Evolutionary conservation across 2,888 invertebrate species (phyloP).

Genomic region (Taenaris catops): DNA sequence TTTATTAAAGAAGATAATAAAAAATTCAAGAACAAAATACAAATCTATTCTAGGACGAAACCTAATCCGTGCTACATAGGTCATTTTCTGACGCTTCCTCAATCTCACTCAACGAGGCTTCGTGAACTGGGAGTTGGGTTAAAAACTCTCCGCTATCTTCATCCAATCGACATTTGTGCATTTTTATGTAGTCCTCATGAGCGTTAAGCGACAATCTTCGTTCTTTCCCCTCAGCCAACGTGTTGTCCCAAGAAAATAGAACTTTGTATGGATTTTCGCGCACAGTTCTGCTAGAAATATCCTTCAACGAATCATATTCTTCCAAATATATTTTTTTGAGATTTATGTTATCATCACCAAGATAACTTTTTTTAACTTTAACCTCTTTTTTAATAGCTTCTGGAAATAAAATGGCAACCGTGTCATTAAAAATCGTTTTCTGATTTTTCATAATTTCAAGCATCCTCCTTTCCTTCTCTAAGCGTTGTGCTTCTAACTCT

Average conservation of each 20-base stretch:
- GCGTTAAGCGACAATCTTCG: conserved; percentile 67
- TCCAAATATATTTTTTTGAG: conserved; percentile 52
- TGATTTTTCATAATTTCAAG: conserved; percentile 77
- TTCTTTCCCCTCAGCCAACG: conserved; percentile 71
- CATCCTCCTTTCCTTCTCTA: conserved; percentile 79
- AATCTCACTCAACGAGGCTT: conserved; percentile 4
- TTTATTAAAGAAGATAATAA: too few species aligned
- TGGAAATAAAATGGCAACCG: conserved; percentile 81
- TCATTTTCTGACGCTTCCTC: conserved; percentile 10
- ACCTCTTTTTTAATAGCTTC: conserved; percentile 75
- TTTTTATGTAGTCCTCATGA: conserved; percentile 45
- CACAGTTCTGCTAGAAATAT: conserved; percentile 53
- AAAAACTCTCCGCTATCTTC: conserved; percentile 29
- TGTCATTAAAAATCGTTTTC: conserved; percentile 82
- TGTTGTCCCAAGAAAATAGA: conserved; percentile 77
- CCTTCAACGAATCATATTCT: conserved; percentile 48
- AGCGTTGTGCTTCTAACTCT: conserved; percentile 78
- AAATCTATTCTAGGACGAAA: neutral
- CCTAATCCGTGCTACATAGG: conserved; percentile 1
- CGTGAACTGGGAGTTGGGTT: neutral
- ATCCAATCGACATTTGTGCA: conserved; percentile 49
- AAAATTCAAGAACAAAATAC: too few species aligned
- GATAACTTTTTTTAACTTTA: conserved; percentile 56
- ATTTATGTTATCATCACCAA: conserved; percentile 56
- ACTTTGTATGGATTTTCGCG: conserved; percentile 65